A percentile compares a stretch with the other conserved stretches of the same genome.
Conservation (phyloP, 2,888 invertebrate genomes). For the Synanthedon vespiformis region DNA sequence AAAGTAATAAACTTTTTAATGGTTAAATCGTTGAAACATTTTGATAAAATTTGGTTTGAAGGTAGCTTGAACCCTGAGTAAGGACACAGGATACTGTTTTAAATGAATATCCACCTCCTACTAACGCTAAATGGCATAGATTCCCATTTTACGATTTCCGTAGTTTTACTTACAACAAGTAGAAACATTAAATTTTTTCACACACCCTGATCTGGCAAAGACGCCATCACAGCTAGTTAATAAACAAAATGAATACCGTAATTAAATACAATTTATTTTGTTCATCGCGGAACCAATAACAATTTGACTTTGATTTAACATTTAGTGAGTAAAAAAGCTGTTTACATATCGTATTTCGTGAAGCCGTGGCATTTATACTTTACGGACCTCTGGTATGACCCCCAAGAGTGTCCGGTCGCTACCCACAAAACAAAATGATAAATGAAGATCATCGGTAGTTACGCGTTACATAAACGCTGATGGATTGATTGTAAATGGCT, state of each 20-base stretch:
- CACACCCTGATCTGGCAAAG: no score
- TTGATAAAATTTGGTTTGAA: no score
- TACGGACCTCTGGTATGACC: conserved; percentile 41
- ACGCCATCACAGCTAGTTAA: no score
- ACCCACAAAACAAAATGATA: conserved; percentile 67
- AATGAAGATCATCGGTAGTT: conserved; percentile 65
- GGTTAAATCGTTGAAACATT: no score
- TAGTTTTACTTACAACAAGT: no score
- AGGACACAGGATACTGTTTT: no score
- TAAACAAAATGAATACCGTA: background rate
- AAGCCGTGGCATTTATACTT: conserved; percentile 36
- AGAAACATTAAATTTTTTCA: no score
- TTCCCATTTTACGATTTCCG: no score
- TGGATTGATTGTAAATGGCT: conserved; percentile 66
- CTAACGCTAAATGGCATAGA: no score
- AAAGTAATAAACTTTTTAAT: no score
- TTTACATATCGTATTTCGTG: conserved; percentile 47
- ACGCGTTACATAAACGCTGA: conserved; percentile 63
- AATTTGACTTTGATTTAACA: conserved; percentile 5
- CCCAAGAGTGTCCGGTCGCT: conserved; percentile 50
- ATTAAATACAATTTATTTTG: background rate
- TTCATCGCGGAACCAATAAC: background rate
- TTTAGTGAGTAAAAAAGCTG: conserved; percentile 28
- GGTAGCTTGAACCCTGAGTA: no score
- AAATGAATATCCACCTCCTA: no score